Base-by-base conservation (phyloP, 2,888 invertebrate genomes). In the Dromius quadrimaculatus region DNA sequence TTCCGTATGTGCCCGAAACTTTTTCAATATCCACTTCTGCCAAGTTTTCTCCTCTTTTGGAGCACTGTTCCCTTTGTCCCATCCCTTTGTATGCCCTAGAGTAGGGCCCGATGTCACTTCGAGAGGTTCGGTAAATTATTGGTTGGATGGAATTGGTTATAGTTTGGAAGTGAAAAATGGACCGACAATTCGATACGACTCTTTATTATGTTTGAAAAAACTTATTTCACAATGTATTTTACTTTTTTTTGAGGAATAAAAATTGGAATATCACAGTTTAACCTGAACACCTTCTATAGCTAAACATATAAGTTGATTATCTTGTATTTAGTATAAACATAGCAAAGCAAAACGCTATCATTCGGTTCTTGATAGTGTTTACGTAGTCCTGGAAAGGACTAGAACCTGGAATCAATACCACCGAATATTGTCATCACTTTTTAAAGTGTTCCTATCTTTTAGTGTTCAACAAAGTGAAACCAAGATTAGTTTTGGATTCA, bases 21-120 rank as follows among this genome's bases (percentile, higher is more conserved):
- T 62, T 62, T 62, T 62, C 62, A 62, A 62, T 62, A 62, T 62
- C 62, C 43, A 62, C 38, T 62, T 62, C 38, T 59, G 11, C 62
- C 36, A 62, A 34, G 20, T 38, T 20, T 47, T 45, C 45, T 65
- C 20, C 45, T 32, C 28, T 54, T 23, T 28, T 5, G 15, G 28
- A 28, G 50, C 13, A 43, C 23, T 17, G 43, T 6, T 19, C 6
- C n/a, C 32, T 0, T 23, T 32, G 28, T 45, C 3, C 43, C 43
- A 28, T 9, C 57, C 19, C 2, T 23, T 43, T 28, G 28, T 6
- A 17, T 17, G 6, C 66, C n/a, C 9, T 61, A n/a, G n/a, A n/a
- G n/a, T n/a, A n/a, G 23, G 62, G n/a, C 36, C 36, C 41, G 70
- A 50, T 66, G 66, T 59, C 59, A 34, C 19, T 34, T 43, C 17